A percentile compares a stretch with the other conserved stretches of the same genome.
Conservation (phyloP, 2,113 vertebrate species). For the Cyanoderma ruficeps region DNA sequence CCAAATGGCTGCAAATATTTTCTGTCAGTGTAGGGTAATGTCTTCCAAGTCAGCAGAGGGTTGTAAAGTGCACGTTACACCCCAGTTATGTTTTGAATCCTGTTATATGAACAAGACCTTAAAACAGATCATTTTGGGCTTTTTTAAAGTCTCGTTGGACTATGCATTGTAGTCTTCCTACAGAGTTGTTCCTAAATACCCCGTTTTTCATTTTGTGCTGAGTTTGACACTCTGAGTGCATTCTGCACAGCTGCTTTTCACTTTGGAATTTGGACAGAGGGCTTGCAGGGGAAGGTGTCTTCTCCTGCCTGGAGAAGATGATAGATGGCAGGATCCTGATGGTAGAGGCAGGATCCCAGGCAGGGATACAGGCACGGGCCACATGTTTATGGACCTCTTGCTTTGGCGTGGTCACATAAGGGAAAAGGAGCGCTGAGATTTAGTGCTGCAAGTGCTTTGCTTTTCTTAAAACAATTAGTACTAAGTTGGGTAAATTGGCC, state of each 20-base stretch:
- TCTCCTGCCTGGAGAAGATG: neutral
- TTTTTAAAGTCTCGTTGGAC: neutral
- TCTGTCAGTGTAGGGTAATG: neutral
- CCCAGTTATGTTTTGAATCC: neutral
- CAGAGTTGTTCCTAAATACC: neutral
- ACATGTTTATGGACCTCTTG: fast-evolving
- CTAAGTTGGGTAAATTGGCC: neutral
- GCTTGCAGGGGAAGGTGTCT: neutral
- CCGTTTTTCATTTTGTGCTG: neutral
- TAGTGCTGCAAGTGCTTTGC: neutral
- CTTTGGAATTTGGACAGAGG: neutral
- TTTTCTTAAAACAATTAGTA: neutral
- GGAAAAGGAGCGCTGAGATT: neutral
- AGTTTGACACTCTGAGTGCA: neutral
- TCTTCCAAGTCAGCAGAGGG: neutral
- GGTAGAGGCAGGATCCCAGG: fast-evolving
- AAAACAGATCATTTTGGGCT: neutral
- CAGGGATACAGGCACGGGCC: fast-evolving
- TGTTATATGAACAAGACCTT: neutral
- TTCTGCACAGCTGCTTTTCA: neutral
- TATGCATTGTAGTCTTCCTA: neutral
- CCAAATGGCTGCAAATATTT: neutral
- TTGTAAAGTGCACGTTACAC: neutral
- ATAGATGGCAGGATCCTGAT: neutral
- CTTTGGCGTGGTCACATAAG: fast-evolving